Base-by-base conservation (phyloP, 64 coral and sea anemone genomes). In the Stylophora pistillata region DNA sequence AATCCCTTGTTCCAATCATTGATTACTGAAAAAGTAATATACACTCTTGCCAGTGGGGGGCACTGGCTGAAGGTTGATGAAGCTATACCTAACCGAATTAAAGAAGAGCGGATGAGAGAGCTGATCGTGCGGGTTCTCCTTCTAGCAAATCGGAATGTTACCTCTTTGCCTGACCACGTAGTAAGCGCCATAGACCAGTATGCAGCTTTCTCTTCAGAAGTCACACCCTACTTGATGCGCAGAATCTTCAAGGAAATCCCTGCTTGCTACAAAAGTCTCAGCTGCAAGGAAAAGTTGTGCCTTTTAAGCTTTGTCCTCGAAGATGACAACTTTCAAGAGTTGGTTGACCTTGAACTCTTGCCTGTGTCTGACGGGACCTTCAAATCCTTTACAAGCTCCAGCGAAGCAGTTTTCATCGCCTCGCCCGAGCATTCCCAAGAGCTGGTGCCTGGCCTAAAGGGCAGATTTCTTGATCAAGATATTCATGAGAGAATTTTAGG, bases 51-150 rank as follows among this genome's bases (percentile, higher is more conserved):
- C 2, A 13, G 58, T n/a, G 30, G 84, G 76, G 15, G 89, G 86
- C 57, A 70, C 56, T 98, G 96, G 96, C 85, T 94, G 26, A 62
- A 77, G 25, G 60, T 95, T 4, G n/a, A n/a, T n/a, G n/a, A n/a
- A n/a, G n/a, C n/a, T n/a, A n/a, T n/a, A n/a, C n/a, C n/a, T n/a
- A n/a, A n/a, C n/a, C n/a, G n/a, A n/a, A n/a, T n/a, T n/a, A n/a
- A n/a, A n/a, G n/a, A n/a, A n/a, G n/a, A n/a, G n/a, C n/a, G n/a
- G n/a, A n/a, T n/a, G n/a, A n/a, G n/a, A n/a, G n/a, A n/a, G n/a
- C n/a, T n/a, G n/a, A n/a, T n/a, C n/a, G n/a, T n/a, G n/a, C n/a
- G n/a, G n/a, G n/a, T n/a, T n/a, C n/a, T n/a, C n/a, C n/a, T n/a
- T n/a, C 18, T 33, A 53, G 81, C 87, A 15, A 29, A 80, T n/a